Base-by-base conservation (phyloP, 2,113 vertebrate species). In the Chamaetylas fuelleborni region DNA sequence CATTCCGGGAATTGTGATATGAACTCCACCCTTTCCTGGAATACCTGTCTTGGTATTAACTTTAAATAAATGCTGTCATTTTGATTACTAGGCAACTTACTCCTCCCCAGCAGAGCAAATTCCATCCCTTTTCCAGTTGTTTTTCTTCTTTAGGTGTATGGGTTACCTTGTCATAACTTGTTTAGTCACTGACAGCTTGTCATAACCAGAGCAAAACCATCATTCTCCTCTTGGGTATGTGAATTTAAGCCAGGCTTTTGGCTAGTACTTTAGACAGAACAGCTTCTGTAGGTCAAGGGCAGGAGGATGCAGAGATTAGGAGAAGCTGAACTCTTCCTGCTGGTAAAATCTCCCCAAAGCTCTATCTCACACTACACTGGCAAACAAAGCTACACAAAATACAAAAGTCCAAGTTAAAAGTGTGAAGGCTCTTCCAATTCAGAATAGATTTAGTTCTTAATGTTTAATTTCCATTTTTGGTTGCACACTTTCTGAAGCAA, bases 21-120 rank as follows among this genome's bases (percentile, higher is more conserved):
- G 47, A 82, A 43, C 81, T 50, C 56, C 47, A 43, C 85, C 61
- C 70, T 85, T 91, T 90, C 91, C 89, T 85, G 91, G 66, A 92
- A 92, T 80, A 95, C 89, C 94, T 95, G 84, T 58, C 19, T 16
- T 48, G 43, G 64, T 61, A 96, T 42, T 42, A 42, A 48, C 43
- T 64, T 82, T 19, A 51, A 69, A 70, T 31, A 89, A 88, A 73
- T 36, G 62, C 33, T 71, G 67, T 84, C 14, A 29, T 86, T 93
- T 90, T 78, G n/a, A 64, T 92, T 74, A 36, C 78, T 31, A 78
- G 51, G 86, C 60, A 81, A 94, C 86, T 14, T 14, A 36, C 25
- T 56, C 48, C 65, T 71, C 61, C 56, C 69, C 65, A 67, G 51
- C 34, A 81, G 60, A 81, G 60, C 23, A 71, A 92, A 64, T 54